Conservation (phyloP, 2,888 invertebrate genomes). For the Drosophila mettleri region DNA sequence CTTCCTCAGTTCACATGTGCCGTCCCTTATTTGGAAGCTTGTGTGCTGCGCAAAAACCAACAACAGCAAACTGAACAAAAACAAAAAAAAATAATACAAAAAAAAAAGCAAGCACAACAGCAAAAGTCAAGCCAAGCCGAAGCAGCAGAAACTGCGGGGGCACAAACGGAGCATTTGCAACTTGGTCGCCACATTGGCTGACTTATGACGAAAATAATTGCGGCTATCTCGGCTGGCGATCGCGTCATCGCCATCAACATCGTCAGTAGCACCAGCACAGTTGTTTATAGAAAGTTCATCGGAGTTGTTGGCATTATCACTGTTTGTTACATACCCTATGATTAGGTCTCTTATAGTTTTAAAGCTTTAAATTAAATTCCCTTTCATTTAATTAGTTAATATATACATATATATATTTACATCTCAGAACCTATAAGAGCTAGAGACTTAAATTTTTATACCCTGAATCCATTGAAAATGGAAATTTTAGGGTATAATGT, state of each 20-base stretch:
- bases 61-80: constrained; percentile 21
- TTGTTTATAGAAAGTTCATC: constrained; percentile 61
- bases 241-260: constrained; percentile 75
- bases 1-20: constrained; percentile 85
- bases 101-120: constrained; percentile 63
- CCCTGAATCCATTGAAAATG: too few species aligned
- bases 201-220: constrained; percentile 80
- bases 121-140: constrained; percentile 34
- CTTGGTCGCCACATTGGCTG: constrained; percentile 79
- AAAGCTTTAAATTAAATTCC: too few species aligned
- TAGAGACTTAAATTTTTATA: too few species aligned
- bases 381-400: too few species aligned
- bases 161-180: constrained; percentile 44
- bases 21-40: constrained; percentile 85
- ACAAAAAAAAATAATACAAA: constrained; percentile 32
- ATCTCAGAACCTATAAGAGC: too few species aligned
- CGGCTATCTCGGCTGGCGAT: constrained; percentile 74
- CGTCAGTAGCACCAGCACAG: constrained; percentile 25
- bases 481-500: too few species aligned
- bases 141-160: not conserved
- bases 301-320: constrained; percentile 25
- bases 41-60: constrained; percentile 63
- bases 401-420: too few species aligned
- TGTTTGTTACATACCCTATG: constrained; percentile 16
- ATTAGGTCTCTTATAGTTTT: not conserved